These are phyloP conservation scores for Arenaria interpres DNA, from an alignment of 2,113 vertebrate species.

Conservation along the genomic window DNA sequence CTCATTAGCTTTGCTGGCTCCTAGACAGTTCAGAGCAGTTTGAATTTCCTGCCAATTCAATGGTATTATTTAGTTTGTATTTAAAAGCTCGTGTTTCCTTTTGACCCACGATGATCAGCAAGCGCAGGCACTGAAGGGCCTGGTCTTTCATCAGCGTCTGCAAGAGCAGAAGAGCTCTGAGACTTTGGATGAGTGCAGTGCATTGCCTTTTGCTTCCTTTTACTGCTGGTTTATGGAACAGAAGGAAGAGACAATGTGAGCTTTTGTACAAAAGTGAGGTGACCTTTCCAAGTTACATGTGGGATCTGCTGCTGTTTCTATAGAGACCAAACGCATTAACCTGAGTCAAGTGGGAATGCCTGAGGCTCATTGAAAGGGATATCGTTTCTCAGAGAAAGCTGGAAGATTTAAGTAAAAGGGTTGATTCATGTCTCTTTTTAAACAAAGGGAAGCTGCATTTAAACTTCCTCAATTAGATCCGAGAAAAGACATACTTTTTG, in stretches of 20 bases:
- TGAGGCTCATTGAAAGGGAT: slow-evolving; percentile 61
- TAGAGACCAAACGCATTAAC: slow-evolving; percentile 75
- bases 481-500: not conserved
- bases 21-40: slow-evolving; percentile 36
- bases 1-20: slow-evolving; percentile 63
- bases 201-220: slow-evolving; percentile 37
- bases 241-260: slow-evolving; percentile 60
- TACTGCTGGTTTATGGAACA: not conserved
- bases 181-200: not conserved
- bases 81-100: slow-evolving; percentile 60
- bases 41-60: slow-evolving; percentile 52
- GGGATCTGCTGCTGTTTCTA: slow-evolving; percentile 73
- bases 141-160: slow-evolving; percentile 35
- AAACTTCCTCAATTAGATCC: not conserved
- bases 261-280: slow-evolving; percentile 73
- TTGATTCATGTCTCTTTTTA: slow-evolving; percentile 54
- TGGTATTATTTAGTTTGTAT: slow-evolving; percentile 35
- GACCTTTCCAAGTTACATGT: slow-evolving; percentile 73
- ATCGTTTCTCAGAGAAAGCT: slow-evolving; percentile 63
- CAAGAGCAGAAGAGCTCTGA: slow-evolving; percentile 32
- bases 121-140: slow-evolving; percentile 21
- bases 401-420: slow-evolving; percentile 41
- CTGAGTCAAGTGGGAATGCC: slow-evolving; percentile 69
- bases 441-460: slow-evolving; percentile 18
- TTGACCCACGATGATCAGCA: slow-evolving; percentile 42